These are phyloP conservation scores for Scalopus aquaticus DNA, from an alignment of 2,113 vertebrate species.

Conservation along the genomic window DNA sequence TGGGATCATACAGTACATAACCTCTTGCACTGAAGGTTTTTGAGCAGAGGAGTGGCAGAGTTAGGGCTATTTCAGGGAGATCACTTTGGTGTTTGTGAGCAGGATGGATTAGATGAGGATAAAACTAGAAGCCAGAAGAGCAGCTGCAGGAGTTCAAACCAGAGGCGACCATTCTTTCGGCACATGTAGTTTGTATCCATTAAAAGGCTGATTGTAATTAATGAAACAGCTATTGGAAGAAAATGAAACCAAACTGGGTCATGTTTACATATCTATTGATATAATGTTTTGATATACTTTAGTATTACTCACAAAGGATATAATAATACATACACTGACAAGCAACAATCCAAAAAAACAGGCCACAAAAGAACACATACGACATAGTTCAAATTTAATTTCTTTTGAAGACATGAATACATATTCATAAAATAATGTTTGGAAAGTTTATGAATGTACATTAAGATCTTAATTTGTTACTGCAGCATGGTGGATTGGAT, in stretches of 20 bases:
- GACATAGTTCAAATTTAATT: constrained; percentile 1
- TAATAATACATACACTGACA: not conserved
- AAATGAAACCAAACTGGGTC: constrained; percentile 40
- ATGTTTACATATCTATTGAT: constrained; percentile 13
- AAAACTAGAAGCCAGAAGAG: constrained; percentile 27
- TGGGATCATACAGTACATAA: not conserved
- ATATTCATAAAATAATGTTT: constrained; percentile 41
- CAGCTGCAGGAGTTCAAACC: constrained; percentile 45
- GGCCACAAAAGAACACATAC: not conserved
- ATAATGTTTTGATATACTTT: constrained; percentile 37
- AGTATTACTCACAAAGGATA: not conserved
- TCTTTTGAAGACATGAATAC: not conserved
- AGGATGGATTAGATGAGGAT: not conserved
- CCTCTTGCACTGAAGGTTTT: not conserved
- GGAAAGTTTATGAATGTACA: not conserved
- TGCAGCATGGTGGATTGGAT: not conserved
- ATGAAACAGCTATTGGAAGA: constrained; percentile 37
- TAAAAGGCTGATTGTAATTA: constrained; percentile 48
- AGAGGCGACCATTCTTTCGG: constrained; percentile 19
- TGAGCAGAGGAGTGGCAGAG: not conserved
- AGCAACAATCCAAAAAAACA: not conserved
- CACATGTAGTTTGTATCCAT: constrained; percentile 35
- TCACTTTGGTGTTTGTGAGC: not conserved
- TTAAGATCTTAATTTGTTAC: not conserved
- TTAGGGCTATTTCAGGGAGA: constrained; percentile 19